Evolutionary conservation across 2,113 vertebrate genomes (phyloP).

Genomic region (Pituophis catenifer): DNA sequence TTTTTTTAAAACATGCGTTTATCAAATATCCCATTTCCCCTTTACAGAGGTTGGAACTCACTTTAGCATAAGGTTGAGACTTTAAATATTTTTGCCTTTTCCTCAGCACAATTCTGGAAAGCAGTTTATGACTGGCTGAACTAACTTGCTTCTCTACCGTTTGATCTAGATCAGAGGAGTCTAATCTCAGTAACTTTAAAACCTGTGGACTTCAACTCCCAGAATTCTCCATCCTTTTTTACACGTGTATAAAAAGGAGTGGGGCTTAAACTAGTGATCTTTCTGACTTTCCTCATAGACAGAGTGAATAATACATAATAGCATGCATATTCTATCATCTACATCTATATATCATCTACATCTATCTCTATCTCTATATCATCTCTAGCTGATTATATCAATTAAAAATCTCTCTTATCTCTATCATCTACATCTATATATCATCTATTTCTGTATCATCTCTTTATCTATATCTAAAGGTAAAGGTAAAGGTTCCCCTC

Average conservation of each 20-base stretch:
- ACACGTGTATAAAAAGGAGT: neutral
- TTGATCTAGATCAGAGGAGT: neutral
- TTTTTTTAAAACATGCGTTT: neutral
- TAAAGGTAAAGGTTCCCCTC: too few species aligned
- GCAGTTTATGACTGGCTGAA: neutral
- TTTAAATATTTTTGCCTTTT: neutral
- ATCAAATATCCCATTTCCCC: neutral
- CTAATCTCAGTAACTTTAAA: neutral
- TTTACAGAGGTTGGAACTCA: neutral
- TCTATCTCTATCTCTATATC: too few species aligned
- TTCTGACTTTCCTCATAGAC: neutral
- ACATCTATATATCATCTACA: neutral
- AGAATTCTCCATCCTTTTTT: neutral
- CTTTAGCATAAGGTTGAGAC: neutral
- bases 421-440: too few species aligned
- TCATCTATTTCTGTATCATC: too few species aligned
- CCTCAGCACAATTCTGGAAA: neutral
- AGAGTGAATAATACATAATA: neutral
- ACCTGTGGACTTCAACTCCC: neutral
- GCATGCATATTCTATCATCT: neutral
- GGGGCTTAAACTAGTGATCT: neutral
- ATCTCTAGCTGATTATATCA: too few species aligned
- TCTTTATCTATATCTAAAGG: too few species aligned
- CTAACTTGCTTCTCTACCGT: too few species aligned
- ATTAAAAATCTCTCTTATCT: too few species aligned